These are phyloP conservation scores for Ligdia adustata DNA, from an alignment of 2,888 invertebrate genomes.

Conservation along the genomic window DNA sequence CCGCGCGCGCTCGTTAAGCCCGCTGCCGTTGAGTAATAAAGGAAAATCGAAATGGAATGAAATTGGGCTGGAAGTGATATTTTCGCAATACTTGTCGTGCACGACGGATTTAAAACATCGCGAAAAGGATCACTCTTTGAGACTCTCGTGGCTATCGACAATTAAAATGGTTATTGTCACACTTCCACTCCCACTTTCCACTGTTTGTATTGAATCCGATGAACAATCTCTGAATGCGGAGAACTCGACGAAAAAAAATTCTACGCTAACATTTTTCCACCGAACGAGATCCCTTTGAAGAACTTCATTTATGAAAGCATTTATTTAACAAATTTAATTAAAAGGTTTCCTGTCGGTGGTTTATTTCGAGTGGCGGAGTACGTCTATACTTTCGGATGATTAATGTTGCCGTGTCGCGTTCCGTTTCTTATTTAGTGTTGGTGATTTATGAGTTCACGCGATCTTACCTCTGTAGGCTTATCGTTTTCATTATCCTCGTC, in stretches of 20 bases:
- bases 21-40: slow-evolving; percentile 82
- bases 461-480: slow-evolving; percentile 79
- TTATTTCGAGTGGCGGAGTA: slow-evolving; percentile 46
- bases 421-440: slow-evolving; percentile 41
- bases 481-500: slow-evolving; percentile 82
- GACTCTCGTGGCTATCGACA: slow-evolving; percentile 68
- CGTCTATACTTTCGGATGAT: slow-evolving; percentile 47
- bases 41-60: slow-evolving; percentile 84
- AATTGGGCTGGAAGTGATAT: slow-evolving; percentile 81
- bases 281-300: slow-evolving; percentile 57
- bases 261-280: slow-evolving; percentile 64
- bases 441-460: slow-evolving; percentile 43
- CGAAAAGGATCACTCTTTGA: slow-evolving; percentile 65
- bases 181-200: slow-evolving; percentile 55
- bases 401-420: slow-evolving; percentile 47
- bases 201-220: slow-evolving; percentile 71
- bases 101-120: slow-evolving; percentile 77
- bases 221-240: slow-evolving; percentile 69
- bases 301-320: slow-evolving; percentile 64
- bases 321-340: slow-evolving; percentile 73
- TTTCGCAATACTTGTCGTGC: slow-evolving; percentile 73
- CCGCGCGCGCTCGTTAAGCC: slow-evolving; percentile 81
- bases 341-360: slow-evolving; percentile 47
- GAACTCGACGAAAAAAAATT: slow-evolving; percentile 63
- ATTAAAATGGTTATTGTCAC: slow-evolving; percentile 77